Conservation (phyloP, 2,888 invertebrate species). For the Drosophila hamatofila region DNA sequence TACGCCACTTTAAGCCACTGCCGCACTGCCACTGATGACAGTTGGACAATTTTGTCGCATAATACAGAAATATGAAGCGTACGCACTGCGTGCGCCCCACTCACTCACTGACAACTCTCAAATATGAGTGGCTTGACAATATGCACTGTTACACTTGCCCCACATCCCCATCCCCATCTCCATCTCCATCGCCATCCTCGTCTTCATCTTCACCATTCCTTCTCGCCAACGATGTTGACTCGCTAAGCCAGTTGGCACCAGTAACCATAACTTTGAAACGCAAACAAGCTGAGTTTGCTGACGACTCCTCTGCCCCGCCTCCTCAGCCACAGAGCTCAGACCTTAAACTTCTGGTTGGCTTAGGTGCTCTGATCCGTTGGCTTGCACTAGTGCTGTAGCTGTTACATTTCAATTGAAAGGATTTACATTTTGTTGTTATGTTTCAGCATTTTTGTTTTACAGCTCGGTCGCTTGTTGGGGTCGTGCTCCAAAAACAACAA, state of each 20-base stretch:
- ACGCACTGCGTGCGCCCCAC: constrained; percentile 46
- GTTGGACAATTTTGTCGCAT: constrained; percentile 48
- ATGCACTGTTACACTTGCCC: neutral
- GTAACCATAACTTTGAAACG: constrained; percentile 78
- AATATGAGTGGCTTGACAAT: constrained; percentile 28
- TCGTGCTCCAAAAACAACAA: constrained; percentile 37
- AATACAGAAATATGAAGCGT: constrained; percentile 51
- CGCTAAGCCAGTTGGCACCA: constrained; percentile 78
- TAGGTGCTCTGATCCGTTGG: constrained; percentile 40
- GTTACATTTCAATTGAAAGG: constrained; percentile 81
- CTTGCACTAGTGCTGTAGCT: constrained; percentile 45
- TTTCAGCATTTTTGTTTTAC: constrained; percentile 76
- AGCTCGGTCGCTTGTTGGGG: constrained; percentile 60
- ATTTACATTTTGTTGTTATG: constrained; percentile 78
- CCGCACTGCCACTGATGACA: constrained; percentile 29
- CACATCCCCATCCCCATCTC: neutral
- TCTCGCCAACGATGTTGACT: constrained; percentile 47
- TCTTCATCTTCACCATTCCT: neutral
- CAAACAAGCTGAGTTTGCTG: constrained; percentile 76
- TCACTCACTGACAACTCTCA: constrained; percentile 17
- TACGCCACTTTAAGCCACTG: constrained; percentile 46
- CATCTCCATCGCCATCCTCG: neutral
- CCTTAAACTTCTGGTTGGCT: constrained; percentile 7
- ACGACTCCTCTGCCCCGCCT: constrained; percentile 14
- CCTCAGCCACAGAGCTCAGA: neutral